Conservation (phyloP, 2,113 vertebrate genomes). For the Eubucco bourcierii region DNA sequence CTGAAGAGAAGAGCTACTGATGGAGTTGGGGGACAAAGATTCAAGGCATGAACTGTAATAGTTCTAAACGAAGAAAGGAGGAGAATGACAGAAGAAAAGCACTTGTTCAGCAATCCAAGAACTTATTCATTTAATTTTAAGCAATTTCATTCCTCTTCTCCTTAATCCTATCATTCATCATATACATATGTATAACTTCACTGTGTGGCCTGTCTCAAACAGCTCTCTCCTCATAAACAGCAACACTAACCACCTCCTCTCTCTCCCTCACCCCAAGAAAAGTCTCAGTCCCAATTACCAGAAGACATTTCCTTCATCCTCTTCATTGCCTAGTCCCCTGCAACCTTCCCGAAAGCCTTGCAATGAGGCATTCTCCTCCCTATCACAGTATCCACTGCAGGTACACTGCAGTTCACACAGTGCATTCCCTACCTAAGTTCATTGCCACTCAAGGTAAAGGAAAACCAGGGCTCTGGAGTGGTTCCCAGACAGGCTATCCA, state of each 20-base stretch:
- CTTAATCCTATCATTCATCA: not conserved
- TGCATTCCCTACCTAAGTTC: not conserved
- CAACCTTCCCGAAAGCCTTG: not conserved
- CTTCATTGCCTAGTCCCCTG: not conserved
- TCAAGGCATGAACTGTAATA: not conserved
- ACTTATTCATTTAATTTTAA: not conserved
- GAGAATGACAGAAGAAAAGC: not conserved
- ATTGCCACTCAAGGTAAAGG: not conserved
- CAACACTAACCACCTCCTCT: not conserved
- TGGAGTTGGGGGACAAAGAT: not conserved
- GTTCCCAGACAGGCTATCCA: not conserved
- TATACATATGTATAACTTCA: rapidly evolving
- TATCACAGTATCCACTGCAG: not conserved
- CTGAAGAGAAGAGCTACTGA: not conserved
- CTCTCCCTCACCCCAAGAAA: not conserved
- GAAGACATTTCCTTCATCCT: not conserved
- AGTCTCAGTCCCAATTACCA: not conserved
- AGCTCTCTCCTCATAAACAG: not conserved
- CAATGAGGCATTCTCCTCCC: not conserved
- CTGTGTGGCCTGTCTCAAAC: not conserved
- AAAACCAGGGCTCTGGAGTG: not conserved
- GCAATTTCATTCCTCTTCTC: not conserved
- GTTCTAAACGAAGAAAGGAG: not conserved
- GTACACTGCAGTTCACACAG: not conserved
- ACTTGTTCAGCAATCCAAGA: not conserved